Evolutionary conservation across 2,113 vertebrate species (phyloP).

Genomic region (Paratilapia polleni): DNA sequence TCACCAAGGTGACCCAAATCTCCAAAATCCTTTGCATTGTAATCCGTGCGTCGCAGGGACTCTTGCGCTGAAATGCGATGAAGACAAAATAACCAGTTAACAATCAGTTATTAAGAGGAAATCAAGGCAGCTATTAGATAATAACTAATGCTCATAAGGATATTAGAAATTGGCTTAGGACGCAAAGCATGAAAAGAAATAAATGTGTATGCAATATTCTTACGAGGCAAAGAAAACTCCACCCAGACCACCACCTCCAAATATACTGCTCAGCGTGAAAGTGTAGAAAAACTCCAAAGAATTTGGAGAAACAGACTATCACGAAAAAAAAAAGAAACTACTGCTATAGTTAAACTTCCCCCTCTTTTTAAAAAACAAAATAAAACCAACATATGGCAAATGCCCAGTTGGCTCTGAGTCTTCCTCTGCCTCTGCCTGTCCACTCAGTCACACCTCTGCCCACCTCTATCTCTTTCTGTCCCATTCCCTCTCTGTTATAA

Average conservation of each 20-base stretch:
- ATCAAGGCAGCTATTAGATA: background rate
- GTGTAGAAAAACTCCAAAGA: constrained; percentile 57
- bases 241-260: constrained; percentile 70
- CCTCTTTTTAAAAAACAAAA: constrained; percentile 21
- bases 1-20: constrained; percentile 85
- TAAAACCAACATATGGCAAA: constrained; percentile 48
- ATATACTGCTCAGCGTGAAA: constrained; percentile 63
- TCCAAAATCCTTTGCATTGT: constrained; percentile 83
- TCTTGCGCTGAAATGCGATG: constrained; percentile 53
- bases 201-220: constrained; percentile 55
- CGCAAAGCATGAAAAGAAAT: background rate
- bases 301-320: constrained; percentile 50
- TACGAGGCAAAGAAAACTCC: constrained; percentile 69
- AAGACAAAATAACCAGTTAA: constrained; percentile 15
- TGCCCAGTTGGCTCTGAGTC: constrained; percentile 61
- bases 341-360: constrained; percentile 13
- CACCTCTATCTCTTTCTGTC: constrained; percentile 71
- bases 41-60: constrained; percentile 66
- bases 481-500: constrained; percentile 63
- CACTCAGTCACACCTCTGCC: constrained; percentile 77
- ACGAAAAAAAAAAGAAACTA: constrained; percentile 14
- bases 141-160: background rate
- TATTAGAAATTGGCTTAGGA: background rate
- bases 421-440: constrained; percentile 68
- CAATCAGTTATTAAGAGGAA: background rate